A percentile compares a stretch with the other conserved stretches of the same genome.
Evolutionary conservation across 2,888 invertebrate genomes (phyloP).

Genomic region (Callosobruchus maculatus): DNA sequence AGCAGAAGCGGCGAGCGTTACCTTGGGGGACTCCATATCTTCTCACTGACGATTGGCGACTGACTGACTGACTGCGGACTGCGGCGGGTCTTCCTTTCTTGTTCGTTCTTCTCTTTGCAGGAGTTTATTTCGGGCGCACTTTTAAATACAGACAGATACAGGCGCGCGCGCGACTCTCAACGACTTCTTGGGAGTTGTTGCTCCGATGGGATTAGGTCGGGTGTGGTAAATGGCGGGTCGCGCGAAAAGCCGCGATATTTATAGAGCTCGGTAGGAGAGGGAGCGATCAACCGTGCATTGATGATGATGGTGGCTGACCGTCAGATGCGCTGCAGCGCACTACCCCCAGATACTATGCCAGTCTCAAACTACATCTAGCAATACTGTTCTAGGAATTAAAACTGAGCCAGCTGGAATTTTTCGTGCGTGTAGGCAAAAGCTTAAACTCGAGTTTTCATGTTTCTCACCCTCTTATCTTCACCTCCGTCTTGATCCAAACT

Average conservation of each 20-base stretch:
- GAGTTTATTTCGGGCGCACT: neutral
- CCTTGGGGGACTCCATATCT: slow-evolving; percentile 25
- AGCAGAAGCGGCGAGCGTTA: slow-evolving; percentile 33
- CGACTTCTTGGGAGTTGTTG: neutral
- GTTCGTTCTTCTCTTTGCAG: neutral
- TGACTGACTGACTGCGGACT: neutral
- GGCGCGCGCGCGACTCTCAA: neutral
- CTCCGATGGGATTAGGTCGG: neutral
- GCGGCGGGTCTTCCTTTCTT: neutral
- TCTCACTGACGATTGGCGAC: neutral
- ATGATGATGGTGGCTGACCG: neutral
- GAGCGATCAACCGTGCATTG: neutral
- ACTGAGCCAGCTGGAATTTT: no score
- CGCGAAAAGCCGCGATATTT: neutral
- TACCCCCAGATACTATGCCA: neutral
- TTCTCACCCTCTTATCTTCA: no score
- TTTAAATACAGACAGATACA: neutral
- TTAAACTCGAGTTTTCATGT: no score
- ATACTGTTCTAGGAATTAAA: no score
- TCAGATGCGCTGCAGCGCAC: neutral
- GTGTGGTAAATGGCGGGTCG: neutral
- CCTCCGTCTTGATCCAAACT: no score
- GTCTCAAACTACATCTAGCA: no score
- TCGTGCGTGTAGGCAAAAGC: no score
- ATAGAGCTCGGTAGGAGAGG: neutral